Evolutionary conservation across 2,113 vertebrate genomes (phyloP).

Genomic region (Mola mola): DNA sequence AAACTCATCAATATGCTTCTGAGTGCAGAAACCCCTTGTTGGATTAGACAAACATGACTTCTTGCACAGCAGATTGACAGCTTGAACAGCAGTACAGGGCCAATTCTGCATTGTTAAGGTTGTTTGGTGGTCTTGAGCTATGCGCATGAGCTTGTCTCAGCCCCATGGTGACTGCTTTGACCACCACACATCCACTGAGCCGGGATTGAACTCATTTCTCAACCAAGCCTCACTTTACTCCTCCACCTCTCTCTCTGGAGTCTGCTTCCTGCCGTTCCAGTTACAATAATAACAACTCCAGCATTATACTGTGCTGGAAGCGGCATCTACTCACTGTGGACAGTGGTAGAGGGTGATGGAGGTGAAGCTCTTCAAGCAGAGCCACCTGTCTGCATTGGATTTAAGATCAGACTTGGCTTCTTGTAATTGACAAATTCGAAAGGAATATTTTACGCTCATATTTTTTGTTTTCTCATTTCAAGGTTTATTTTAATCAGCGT

Average conservation of each 20-base stretch:
- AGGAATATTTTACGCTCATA: not conserved
- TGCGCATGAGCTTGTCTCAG: slow-evolving; percentile 45
- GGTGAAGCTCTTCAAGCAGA: slow-evolving; percentile 40
- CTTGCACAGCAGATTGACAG: slow-evolving; percentile 66
- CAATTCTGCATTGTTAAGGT: slow-evolving; percentile 57
- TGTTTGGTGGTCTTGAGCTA: slow-evolving; percentile 49
- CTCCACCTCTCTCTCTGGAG: slow-evolving; percentile 35
- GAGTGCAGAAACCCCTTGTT: slow-evolving; percentile 55
- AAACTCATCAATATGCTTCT: slow-evolving; percentile 65
- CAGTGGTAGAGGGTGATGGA: slow-evolving; percentile 26
- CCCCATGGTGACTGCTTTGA: slow-evolving; percentile 52
- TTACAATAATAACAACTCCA: slow-evolving; percentile 56
- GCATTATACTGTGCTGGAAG: slow-evolving; percentile 48
- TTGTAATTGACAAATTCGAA: not conserved
- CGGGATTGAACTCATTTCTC: slow-evolving; percentile 50
- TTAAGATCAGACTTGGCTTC: not conserved
- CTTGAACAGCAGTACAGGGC: slow-evolving; percentile 39
- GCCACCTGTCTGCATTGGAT: slow-evolving; percentile 21
- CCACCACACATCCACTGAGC: slow-evolving; percentile 28
- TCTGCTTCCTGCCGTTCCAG: slow-evolving; percentile 46
- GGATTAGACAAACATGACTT: slow-evolving; percentile 72
- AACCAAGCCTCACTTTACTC: slow-evolving; percentile 20
- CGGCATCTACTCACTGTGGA: slow-evolving; percentile 35
- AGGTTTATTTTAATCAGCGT: too few species aligned
- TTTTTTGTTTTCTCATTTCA: too few species aligned